These are phyloP conservation scores for Typhlichthys eigenmanni DNA, from an alignment of 2,797 vertebrate species.

Conservation along the genomic window DNA sequence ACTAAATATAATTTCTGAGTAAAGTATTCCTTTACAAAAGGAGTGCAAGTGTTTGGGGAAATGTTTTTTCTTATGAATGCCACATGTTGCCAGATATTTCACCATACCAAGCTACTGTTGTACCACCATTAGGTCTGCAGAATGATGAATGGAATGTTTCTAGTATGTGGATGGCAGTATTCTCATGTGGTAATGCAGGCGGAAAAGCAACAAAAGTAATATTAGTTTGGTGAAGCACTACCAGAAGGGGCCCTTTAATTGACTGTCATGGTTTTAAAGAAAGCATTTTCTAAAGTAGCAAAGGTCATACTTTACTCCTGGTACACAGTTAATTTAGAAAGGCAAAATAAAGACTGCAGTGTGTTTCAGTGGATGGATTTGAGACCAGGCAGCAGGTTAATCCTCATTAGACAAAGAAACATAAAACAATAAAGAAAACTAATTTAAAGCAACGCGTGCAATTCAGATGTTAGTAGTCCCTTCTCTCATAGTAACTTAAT, in stretches of 20 bases:
- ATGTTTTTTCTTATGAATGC: too few species aligned
- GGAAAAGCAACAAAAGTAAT: constrained; percentile 42
- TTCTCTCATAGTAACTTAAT: too few species aligned
- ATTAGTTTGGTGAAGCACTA: constrained; percentile 36
- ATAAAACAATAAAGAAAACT: constrained; percentile 5
- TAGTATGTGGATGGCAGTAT: constrained; percentile 18
- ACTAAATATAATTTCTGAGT: too few species aligned
- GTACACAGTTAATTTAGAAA: constrained; percentile 6
- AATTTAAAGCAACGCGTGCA: too few species aligned
- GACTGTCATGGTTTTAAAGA: constrained; percentile 33
- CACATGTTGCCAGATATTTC: too few species aligned
- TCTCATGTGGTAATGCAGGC: constrained; percentile 17
- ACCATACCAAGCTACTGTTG: too few species aligned
- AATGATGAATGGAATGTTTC: background rate
- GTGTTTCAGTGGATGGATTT: constrained; percentile 3
- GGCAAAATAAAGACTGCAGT: background rate
- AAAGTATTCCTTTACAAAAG: too few species aligned
- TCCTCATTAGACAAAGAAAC: constrained; percentile 33
- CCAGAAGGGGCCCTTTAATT: constrained; percentile 33
- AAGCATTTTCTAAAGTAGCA: constrained; percentile 9
- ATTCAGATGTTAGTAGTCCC: too few species aligned
- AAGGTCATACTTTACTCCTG: constrained; percentile 15
- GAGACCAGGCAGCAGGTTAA: constrained; percentile 31
- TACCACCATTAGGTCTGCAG: background rate
- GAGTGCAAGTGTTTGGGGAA: too few species aligned